Evolutionary conservation across 2,113 vertebrate species (phyloP), one percentile per base, ranked within the genome.

Genomic region (Mixornis gularis): DNA sequence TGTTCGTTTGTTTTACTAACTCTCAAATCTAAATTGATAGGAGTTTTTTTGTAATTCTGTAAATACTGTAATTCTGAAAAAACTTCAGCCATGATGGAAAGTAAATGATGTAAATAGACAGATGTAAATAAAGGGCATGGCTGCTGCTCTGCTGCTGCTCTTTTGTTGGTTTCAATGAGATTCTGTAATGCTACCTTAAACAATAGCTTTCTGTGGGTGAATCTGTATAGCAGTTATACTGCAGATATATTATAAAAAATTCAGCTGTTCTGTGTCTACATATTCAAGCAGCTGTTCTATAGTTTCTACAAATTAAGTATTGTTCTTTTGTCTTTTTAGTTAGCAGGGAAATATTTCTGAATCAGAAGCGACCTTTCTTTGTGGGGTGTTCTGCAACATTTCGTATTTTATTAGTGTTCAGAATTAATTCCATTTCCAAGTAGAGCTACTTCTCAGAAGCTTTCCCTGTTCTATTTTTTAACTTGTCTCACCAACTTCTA

Each of bases 121-220:
- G 87, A 90, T 2, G 9, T 90, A 90, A 92, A 80, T 62, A 86
- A 82, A 91, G 79, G 77, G 43, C 70, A 59, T 46, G 34, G 21
- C 84, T 87, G 26, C 53, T 90, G 52, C 43, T 70, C 62, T 76
- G 48, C 48, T 79, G 66, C 52, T 92, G 59, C 85, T 58, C 56
- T 92, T 90, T 63, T 91, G 18, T 60, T 93, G 60, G n/a, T 87
- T 92, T 79, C 64, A 78, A 1, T 52, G 58, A 92, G 65, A 58
- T 91, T 85, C 46, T 88, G 51, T 70, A 88, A 76, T 43, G 38
- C 69, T 92, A 40, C 34, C 86, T 95, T 73, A 73, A 96, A 95
- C 85, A 95, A 63, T 87, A 84, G 82, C 26, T 94, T 72, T 92
- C 79, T 91, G 63, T 95, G 69, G 56, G 22, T 62, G 60, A 72